Conservation (phyloP, 23 tunicate genomes). For the Trididemnum nubilum region DNA sequence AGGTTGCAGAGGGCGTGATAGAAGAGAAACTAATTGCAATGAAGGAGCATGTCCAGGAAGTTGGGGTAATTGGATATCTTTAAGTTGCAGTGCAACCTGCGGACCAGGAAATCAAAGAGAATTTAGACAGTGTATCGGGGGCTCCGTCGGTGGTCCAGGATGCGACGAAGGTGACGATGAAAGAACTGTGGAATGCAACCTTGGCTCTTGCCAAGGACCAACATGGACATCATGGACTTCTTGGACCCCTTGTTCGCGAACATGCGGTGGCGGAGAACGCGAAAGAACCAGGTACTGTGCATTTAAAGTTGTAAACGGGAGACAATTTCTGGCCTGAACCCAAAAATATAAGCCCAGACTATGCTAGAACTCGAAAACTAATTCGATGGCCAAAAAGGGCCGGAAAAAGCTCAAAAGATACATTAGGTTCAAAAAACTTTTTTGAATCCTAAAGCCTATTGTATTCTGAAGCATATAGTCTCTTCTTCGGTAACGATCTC, state of each 20-base stretch:
- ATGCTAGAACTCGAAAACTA: too few relatives aligned
- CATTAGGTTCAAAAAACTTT: too few relatives aligned
- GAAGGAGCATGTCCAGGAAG: not conserved
- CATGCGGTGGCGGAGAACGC: conserved; percentile 38
- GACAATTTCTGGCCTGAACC: too few relatives aligned
- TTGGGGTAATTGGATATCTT: conserved; percentile 24
- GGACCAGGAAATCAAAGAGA: conserved; percentile 3
- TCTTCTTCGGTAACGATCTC: too few relatives aligned
- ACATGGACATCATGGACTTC: conserved; percentile 32
- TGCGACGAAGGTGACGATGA: conserved; percentile 19
- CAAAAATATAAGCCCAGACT: too few relatives aligned
- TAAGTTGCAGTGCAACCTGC: conserved; percentile 26
- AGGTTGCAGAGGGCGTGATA: not conserved
- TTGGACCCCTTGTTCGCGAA: conserved; percentile 30
- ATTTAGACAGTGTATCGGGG: conserved; percentile 19
- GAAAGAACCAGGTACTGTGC: not conserved
- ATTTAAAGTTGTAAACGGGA: not conserved
- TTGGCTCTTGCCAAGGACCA: not conserved
- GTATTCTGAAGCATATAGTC: too few relatives aligned
- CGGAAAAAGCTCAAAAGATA: too few relatives aligned
- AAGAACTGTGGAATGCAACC: conserved; percentile 3
- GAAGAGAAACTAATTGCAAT: not conserved
- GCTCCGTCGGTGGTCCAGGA: conserved; percentile 25
- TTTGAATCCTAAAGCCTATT: too few relatives aligned
- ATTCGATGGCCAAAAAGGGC: too few relatives aligned